Conservation (phyloP, 1,140 invertebrate genomes). For the Hypothenemus hampei region DNA sequence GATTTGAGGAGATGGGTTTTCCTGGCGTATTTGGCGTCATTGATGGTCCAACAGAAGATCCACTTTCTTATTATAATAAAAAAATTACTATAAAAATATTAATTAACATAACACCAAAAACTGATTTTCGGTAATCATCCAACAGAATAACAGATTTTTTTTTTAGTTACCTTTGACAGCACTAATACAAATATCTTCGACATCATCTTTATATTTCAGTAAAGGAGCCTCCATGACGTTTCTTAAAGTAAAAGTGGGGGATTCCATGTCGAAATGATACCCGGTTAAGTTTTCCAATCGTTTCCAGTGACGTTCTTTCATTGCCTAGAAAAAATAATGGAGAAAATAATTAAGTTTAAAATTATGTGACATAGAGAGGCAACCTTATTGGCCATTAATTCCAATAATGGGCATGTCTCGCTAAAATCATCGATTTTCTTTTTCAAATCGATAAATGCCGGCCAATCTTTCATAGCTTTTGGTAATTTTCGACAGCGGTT, state of each 20-base stretch:
- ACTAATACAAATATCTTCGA: constrained; percentile 89
- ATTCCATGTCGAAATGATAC: constrained; percentile 73
- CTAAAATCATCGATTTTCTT: constrained; percentile 89
- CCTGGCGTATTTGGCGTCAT: too few species aligned
- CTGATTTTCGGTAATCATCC: too few species aligned
- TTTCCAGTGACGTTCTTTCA: constrained; percentile 86
- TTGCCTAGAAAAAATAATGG: constrained; percentile 49
- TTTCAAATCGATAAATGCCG: constrained; percentile 79
- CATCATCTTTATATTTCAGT: constrained; percentile 78
- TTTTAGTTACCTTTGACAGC: constrained; percentile 62
- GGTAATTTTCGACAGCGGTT: constrained; percentile 76
- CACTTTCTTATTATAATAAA: too few species aligned
- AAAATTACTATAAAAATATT: too few species aligned
- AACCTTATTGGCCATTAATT: constrained; percentile 79
- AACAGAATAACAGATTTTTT: too few species aligned
- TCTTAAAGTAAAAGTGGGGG: constrained; percentile 70
- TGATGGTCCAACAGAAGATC: too few species aligned
- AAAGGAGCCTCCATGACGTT: constrained; percentile 81
- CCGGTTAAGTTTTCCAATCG: constrained; percentile 65
- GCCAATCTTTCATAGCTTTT: constrained; percentile 81
- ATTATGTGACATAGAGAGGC: neutral
- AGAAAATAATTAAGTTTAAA: neutral
- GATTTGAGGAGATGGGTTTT: too few species aligned
- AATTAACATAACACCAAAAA: too few species aligned
- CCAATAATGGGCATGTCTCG: constrained; percentile 78